Evolutionary conservation across 1,140 invertebrate genomes (phyloP), one percentile per base, ranked within the genome.

Genomic region (Liolophura sinensis): DNA sequence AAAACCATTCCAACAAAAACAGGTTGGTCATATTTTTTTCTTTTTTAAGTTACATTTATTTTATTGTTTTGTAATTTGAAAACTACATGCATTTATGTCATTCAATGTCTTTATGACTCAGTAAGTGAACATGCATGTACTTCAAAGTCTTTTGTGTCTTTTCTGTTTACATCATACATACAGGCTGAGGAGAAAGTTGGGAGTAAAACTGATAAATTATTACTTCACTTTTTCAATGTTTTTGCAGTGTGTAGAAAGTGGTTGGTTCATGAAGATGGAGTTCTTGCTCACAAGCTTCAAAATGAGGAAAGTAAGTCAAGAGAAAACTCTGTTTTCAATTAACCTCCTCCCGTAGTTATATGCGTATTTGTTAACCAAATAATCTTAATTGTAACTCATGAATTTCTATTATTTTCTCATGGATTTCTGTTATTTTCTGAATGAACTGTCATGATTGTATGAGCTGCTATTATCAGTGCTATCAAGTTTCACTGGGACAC

Each of bases 231-330:
- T 3, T 40, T 40, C 31, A 9, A 9, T 40, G 31, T 40, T 40
- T 40, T 89, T 90, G 31, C 85, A 93, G 92, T 95, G 47, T 92
- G 93, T 80, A 89, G 90, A 69, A 91, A 96, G 85, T 97, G 94
- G 94, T 87, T 95, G 68, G 92, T 97, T 52, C 90, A 94, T 74
- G 93, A 96, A 83, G 95, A 97, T 85, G 91, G 92, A 56, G 94
- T 93, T 14, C 84, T 96, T 70, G 95, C 94, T 9, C 92, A 96
- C 83, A 89, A 90, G 64, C 86, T 97, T 16, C 95, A 97, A 83
- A 92, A 92, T 79, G 89, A 96, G 85, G 95, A 97, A 87, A 94
- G 93, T 92, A 87, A 87, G 89, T 87, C 50, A 50, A 56, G 25
- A 49, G 3, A 14, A 40, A 25, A 22, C 48, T 66, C 48, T 24